phyloP scores from a whole-genome alignment of 1,140 invertebrate species.

The Pissodes strobi region DNA sequence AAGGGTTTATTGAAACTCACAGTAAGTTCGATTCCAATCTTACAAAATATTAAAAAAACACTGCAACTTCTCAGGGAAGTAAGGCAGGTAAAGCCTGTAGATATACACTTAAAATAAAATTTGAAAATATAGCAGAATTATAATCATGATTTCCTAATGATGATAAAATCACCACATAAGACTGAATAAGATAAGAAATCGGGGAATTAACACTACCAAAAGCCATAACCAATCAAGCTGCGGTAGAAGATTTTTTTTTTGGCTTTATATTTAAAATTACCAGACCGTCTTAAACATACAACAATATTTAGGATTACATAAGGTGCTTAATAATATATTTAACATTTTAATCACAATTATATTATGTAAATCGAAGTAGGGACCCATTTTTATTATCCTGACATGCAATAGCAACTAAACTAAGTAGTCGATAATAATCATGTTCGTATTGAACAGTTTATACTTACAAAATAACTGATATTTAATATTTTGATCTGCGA shows the following conservation, averaged over 20 bases:
- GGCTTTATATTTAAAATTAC: not conserved
- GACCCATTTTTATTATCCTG: not conserved
- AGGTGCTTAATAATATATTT: slow-evolving; percentile 16
- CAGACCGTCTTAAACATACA: not conserved
- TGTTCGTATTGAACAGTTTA: not conserved
- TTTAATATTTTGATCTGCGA: not conserved
- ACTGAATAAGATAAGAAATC: too few relatives aligned
- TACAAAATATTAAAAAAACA: slow-evolving; percentile 4
- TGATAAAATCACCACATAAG: too few relatives aligned
- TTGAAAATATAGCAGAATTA: not conserved
- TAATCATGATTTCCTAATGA: not conserved
- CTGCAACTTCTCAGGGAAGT: not conserved
- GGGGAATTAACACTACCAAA: not conserved
- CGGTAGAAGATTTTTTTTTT: not conserved
- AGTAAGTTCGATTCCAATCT: not conserved
- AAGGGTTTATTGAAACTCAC: slow-evolving; percentile 4
- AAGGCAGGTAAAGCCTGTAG: not conserved
- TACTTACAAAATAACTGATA: not conserved
- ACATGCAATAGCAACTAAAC: not conserved
- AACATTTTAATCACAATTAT: slow-evolving; percentile 12
- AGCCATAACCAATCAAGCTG: not conserved
- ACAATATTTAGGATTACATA: slow-evolving; percentile 3
- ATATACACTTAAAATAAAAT: not conserved
- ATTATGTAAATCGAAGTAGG: not conserved
- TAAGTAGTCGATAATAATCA: not conserved